Conservation (phyloP, 2,888 invertebrate genomes). For the Hofmannophila pseudospretella region DNA sequence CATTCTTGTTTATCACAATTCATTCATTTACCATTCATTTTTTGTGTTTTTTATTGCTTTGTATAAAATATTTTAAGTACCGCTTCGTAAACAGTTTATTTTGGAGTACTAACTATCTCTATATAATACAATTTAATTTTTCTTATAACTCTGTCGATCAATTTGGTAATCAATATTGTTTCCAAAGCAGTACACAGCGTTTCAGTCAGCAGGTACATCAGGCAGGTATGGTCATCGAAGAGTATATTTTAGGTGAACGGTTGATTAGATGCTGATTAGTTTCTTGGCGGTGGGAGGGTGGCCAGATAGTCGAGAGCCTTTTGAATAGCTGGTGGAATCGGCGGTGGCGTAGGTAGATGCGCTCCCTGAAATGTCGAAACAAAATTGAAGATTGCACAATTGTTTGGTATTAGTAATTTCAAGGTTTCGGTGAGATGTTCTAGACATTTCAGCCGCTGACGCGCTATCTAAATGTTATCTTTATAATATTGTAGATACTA, state of each 20-base stretch:
- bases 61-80: slow-evolving; percentile 35
- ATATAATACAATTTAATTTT: slow-evolving; percentile 7
- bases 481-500: neutral
- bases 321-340: slow-evolving; percentile 85
- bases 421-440: neutral
- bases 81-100: slow-evolving; percentile 36
- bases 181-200: slow-evolving; percentile 39
- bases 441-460: neutral
- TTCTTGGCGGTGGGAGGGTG: slow-evolving; percentile 72
- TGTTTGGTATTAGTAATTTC: neutral
- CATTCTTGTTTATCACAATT: slow-evolving; percentile 71
- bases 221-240: slow-evolving; percentile 7
- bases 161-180: slow-evolving; percentile 21
- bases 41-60: slow-evolving; percentile 55
- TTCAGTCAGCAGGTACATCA: slow-evolving; percentile 16
- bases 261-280: slow-evolving; percentile 24
- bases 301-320: slow-evolving; percentile 85
- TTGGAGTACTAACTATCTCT: slow-evolving; percentile 17
- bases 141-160: no score
- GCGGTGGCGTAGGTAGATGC: slow-evolving; percentile 87
- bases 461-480: slow-evolving; percentile 1
- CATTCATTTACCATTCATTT: slow-evolving; percentile 56
- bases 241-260: slow-evolving; percentile 8
- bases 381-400: neutral
- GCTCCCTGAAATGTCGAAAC: slow-evolving; percentile 78